Base-by-base conservation (phyloP, 2,797 vertebrate genomes). In the Carduelis carduelis region DNA sequence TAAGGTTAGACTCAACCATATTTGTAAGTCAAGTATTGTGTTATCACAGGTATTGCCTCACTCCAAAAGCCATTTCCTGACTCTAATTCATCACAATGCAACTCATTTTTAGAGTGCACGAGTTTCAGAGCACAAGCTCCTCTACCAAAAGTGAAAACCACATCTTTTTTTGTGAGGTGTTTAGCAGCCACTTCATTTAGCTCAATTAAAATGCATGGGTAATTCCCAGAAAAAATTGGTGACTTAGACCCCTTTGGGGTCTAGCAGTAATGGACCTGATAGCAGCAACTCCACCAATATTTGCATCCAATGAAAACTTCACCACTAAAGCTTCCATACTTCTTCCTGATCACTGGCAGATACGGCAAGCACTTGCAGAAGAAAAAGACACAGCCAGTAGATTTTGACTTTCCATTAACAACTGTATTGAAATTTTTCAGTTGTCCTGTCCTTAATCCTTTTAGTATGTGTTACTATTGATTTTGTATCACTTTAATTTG, bases 401-500 rank as follows among this genome's bases (percentile, higher is more conserved):
- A 71, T 74, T 77, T 52, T 83, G 68, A 96, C 78, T 92, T 90
- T 89, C 90, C 90, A 47, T 87, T 95, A 94, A 93, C 90, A 94
- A 82, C 90, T 91, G 76, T n/a, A 95, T 66, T 69, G 75, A 92
- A 85, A 90, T 86, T 95, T 94, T 93, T 95, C 94, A 94, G 94
- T 93, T 94, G 92, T 52, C 83, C 91, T 93, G 81, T 84, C 87
- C 87, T 90, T 96, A 96, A 94, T 91, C 91, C 87, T 81, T 96
- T 97, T 94, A 96, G 90, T 92, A 93, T 7, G 87, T 94, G 95
- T 96, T 95, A 60, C 81, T 93, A 97, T 95, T 95, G 91, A 97
- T 97, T 95, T 96, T 95, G 70, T 93, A 96, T 94, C 94, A 96
- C 93, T 96, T 95, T 90, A 95, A 97, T 96, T 97, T 96, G 93